These are phyloP conservation scores for Andrena praecox DNA, from an alignment of 2,888 invertebrate species.

Conservation along the genomic window DNA sequence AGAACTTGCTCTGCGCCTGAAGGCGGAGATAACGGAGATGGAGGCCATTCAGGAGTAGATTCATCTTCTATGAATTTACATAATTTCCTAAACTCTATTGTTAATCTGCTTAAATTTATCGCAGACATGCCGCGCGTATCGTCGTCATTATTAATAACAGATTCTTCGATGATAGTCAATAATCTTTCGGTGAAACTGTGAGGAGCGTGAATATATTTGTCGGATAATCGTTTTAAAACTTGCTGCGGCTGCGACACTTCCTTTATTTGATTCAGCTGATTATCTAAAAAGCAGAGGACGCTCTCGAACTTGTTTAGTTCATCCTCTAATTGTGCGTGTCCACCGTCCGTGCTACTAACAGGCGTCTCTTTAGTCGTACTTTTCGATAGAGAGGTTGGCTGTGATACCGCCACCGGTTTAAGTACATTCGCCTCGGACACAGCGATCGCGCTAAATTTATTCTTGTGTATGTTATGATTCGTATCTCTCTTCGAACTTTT, in stretches of 20 bases:
- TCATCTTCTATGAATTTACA: constrained; percentile 81
- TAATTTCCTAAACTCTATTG: constrained; percentile 77
- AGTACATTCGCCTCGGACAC: not conserved
- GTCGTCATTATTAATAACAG: constrained; percentile 63
- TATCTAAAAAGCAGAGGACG: constrained; percentile 52
- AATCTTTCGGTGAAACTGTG: constrained; percentile 77
- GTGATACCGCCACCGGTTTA: not conserved
- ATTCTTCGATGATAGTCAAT: constrained; percentile 80
- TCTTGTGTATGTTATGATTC: constrained; percentile 48
- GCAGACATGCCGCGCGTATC: constrained; percentile 62
- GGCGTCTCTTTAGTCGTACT: not conserved
- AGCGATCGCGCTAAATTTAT: not conserved
- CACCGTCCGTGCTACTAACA: not conserved
- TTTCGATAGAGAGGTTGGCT: not conserved
- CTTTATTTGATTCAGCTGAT: constrained; percentile 40
- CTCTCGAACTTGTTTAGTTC: constrained; percentile 43
- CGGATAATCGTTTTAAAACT: constrained; percentile 74
- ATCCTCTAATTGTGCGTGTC: not conserved
- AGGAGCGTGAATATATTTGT: constrained; percentile 74
- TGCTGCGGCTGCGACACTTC: constrained; percentile 41
- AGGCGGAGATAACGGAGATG: constrained; percentile 57
- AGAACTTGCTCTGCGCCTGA: not conserved
- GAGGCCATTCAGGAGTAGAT: constrained; percentile 77
- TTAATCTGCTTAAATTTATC: constrained; percentile 74
- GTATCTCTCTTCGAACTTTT: constrained; percentile 34